Percentiles rank a stretch among this genome's conserved stretches.
phyloP scores from a whole-genome alignment of 2,888 invertebrate genomes.

The Morpho achilles region DNA sequence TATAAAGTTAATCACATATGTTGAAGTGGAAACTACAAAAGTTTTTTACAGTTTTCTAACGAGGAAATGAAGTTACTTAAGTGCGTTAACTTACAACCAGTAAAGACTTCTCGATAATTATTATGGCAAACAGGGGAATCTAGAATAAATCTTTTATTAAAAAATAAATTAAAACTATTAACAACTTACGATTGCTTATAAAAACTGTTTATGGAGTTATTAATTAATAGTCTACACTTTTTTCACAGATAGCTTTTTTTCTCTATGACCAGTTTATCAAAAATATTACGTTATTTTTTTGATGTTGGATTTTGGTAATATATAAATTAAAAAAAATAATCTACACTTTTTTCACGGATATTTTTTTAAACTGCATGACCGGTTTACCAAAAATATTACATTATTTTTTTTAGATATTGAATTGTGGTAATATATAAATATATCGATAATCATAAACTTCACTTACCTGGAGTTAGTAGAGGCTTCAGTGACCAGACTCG shows the following conservation, averaged over 20 bases:
- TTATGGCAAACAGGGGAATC: neutral
- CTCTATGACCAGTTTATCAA: no score
- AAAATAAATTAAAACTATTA: no score
- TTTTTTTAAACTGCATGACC: no score
- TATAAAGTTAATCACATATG: no score
- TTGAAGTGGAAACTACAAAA: no score
- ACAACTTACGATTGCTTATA: no score
- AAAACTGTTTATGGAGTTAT: no score
- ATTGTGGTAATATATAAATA: neutral
- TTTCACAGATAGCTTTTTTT: no score
- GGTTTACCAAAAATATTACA: no score
- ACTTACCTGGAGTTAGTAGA: slow-evolving; percentile 58
- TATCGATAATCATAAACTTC: slow-evolving; percentile 8
- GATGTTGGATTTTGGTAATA: neutral
- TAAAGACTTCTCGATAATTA: neutral
- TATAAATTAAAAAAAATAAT: neutral
- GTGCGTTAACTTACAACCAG: neutral
- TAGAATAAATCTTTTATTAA: no score
- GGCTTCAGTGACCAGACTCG: slow-evolving; percentile 38
- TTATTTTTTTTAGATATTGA: neutral
- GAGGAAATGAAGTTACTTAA: neutral
- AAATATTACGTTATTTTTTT: no score
- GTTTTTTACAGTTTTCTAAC: neutral
- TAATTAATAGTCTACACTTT: no score
- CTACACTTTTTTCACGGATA: neutral